Conservation (phyloP, 2,888 invertebrate genomes). For the Malthinus seriepunctatus region DNA sequence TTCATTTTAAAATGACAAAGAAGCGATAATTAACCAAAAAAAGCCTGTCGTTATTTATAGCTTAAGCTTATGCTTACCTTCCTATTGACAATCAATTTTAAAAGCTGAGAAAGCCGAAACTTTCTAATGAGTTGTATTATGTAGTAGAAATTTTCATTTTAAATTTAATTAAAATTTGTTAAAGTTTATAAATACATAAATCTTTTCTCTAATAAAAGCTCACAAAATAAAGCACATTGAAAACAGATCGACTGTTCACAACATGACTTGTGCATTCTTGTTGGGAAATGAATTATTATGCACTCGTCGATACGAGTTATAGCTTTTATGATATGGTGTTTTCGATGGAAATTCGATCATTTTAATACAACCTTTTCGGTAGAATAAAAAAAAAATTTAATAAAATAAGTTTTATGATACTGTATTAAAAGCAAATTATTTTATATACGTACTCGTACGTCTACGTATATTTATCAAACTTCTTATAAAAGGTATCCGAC, state of each 20-base stretch:
- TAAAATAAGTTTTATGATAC: no score
- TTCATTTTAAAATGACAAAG: constrained; percentile 4
- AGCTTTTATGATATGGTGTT: constrained; percentile 2
- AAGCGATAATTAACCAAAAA: constrained; percentile 10
- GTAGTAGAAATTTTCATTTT: neutral
- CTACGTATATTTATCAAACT: no score
- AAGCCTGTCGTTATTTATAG: constrained; percentile 7
- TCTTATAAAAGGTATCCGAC: no score
- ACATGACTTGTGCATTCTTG: constrained; percentile 14
- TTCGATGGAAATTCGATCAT: constrained; percentile 8
- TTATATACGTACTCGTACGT: no score
- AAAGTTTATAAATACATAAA: constrained; percentile 17
- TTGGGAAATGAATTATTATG: constrained; percentile 20
- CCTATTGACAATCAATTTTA: neutral
- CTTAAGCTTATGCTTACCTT: neutral
- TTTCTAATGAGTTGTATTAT: constrained; percentile 4
- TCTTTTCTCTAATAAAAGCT: constrained; percentile 12
- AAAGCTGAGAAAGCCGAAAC: neutral
- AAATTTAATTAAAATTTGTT: constrained; percentile 16
- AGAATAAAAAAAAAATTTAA: no score
- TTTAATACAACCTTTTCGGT: no score
- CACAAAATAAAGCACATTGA: constrained; percentile 20
- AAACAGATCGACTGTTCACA: constrained; percentile 18
- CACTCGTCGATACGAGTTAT: constrained; percentile 13
- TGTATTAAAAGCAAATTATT: no score